Conservation (phyloP, 1,140 invertebrate species). For the Drosophila carrolli region DNA sequence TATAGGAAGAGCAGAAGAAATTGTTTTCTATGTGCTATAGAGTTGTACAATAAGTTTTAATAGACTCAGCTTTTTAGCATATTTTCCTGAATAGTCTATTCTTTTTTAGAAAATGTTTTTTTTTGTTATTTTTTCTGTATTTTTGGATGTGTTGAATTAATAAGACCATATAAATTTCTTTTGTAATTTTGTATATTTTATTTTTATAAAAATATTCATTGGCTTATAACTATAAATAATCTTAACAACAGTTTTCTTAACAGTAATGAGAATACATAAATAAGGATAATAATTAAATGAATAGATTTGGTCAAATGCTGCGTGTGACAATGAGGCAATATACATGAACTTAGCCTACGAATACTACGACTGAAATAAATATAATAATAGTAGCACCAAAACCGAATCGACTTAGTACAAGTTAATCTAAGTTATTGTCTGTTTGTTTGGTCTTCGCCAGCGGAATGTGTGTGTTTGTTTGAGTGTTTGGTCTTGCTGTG, state of each 20-base stretch:
- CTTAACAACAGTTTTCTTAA: slow-evolving; percentile 59
- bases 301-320: slow-evolving; percentile 74
- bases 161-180: slow-evolving; percentile 16
- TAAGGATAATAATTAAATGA: slow-evolving; percentile 48
- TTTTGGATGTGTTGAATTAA: too few species aligned
- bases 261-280: slow-evolving; percentile 44
- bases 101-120: too few species aligned
- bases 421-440: slow-evolving; percentile 63
- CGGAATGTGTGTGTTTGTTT: slow-evolving; percentile 63
- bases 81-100: too few species aligned
- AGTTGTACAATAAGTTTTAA: too few species aligned
- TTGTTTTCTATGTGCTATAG: too few species aligned
- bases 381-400: slow-evolving; percentile 69
- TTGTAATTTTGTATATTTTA: slow-evolving; percentile 44
- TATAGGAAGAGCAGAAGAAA: neutral
- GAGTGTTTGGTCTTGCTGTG: neutral
- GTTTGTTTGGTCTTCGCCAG: slow-evolving; percentile 72
- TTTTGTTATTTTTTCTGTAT: too few species aligned
- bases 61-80: too few species aligned
- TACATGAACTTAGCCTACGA: slow-evolving; percentile 61
- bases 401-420: slow-evolving; percentile 60
- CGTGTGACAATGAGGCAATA: slow-evolving; percentile 60
- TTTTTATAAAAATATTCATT: slow-evolving; percentile 60
- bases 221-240: slow-evolving; percentile 38
- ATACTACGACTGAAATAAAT: slow-evolving; percentile 52